Evolutionary conservation across 2,888 invertebrate genomes (phyloP), one percentile per base, ranked within the genome.

Genomic region (Ophion costatus): DNA sequence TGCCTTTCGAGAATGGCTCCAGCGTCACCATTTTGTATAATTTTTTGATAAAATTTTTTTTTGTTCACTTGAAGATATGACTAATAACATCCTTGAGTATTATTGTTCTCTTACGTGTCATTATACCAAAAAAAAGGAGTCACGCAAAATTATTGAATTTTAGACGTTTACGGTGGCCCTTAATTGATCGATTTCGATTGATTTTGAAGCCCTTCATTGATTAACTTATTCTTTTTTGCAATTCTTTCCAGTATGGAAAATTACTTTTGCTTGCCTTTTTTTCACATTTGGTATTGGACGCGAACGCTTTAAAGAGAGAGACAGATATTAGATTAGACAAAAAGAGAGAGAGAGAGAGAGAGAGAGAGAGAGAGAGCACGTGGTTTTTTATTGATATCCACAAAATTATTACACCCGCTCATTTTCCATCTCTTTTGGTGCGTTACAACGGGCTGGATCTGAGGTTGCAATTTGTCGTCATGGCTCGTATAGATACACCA

Each of bases 401-500:
- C 29, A 70, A 69, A 70, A 61, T 70, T 70, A 70, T 70, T 70
- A 51, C 70, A 63, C 63, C 71, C 79, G 24, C 70, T 64, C 45
- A 63, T 63, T 73, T 73, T 73, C 73, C 38, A 59, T 59, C 59
- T 69, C 42, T 51, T 57, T 56, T n/a, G n/a, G 56, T 57, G 38
- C 29, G 56, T 42, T 59, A 57, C 75, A 71, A 57, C 67, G 3
- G 29, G 33, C 64, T 45, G n/a, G 33, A 70, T 79, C 51, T 29
- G 71, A 51, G 61, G 64, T 80, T 78, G 57, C 80, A 84, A 84
- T 81, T 84, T 84, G 80, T 84, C 84, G 80, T 81, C 77, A 51
- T 2, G 57, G 17, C 45, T 51, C 69, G 69, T 77, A 66, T 61
- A 66, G 38, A 51, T 51, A 51, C 51, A 51, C 51, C 66, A n/a